Base-by-base conservation (phyloP, 30 jellyfish, hydroid and myxozoan species). In the Nemopilema nomurai region DNA sequence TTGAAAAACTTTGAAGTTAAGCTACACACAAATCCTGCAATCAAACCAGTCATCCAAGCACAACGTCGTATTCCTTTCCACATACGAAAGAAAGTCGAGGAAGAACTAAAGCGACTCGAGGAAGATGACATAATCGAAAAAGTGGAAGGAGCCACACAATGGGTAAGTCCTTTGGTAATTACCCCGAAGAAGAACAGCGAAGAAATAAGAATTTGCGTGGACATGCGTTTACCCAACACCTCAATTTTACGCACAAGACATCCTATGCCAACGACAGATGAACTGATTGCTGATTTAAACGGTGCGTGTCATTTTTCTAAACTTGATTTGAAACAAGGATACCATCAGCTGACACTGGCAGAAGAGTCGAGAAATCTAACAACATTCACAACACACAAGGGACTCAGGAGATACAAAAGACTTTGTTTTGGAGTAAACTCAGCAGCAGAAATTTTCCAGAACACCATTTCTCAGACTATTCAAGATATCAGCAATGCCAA, bases 91-190 rank as follows among this genome's bases (percentile, higher is more conserved):
- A 63, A 67, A 21, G 87, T 87, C 23, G 74, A 73, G 1, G 75
- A 22, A 1, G 95, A 88, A 73, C 51, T 88, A 25, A 64, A 80
- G 29, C 83, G 83, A 24, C 89, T 88, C 22, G 95, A 80, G 67
- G 69, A 82, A 51, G 90, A 77, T 17, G 96, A 82, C 94, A 81
- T 88, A 13, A 88, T 88, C 33, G 96, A 88, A 71, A 25, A 71
- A 33, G 96, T 72, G 22, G 90, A 80, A 24, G 90, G 95, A 80
- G 90, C 95, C 26, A 92, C 89, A 62, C 82, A 72, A 32, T 89
- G 97, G 90, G 85, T 83, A 18, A 71, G 91, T 41, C 86, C 74
- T 21, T 51, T 87, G 26, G 96, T 87, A 26, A 67, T 79, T 9
- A 69, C 83, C 31, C 92, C 94, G 67, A 73, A 82, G 72, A 82